Evolutionary conservation across 2,797 vertebrate genomes (phyloP).

Genomic region (Tympanoctomys barrerae): DNA sequence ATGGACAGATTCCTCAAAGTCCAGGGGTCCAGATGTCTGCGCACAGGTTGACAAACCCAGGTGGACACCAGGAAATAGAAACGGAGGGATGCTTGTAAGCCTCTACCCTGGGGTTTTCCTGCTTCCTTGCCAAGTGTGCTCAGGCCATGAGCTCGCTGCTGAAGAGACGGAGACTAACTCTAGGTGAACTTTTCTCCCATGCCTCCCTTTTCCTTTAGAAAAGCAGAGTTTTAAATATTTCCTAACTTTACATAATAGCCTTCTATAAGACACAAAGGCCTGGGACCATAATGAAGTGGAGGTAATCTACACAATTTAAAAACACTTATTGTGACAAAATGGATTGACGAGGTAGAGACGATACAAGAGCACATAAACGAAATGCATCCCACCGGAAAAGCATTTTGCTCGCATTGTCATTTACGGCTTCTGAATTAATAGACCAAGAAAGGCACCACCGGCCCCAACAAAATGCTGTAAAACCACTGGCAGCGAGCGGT

Average conservation of each 20-base stretch:
- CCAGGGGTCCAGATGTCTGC: background rate
- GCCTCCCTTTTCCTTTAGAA: background rate
- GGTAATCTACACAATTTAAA: conserved; percentile 85
- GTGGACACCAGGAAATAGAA: background rate
- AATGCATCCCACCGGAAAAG: conserved; percentile 90
- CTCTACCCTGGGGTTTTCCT: background rate
- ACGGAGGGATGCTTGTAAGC: background rate
- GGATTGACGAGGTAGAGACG: conserved; percentile 82
- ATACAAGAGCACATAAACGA: conserved; percentile 86
- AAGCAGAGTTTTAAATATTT: conserved; percentile 54
- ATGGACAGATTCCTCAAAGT: background rate
- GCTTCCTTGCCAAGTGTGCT: background rate
- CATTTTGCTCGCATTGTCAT: conserved; percentile 91
- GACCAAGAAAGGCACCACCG: conserved; percentile 95
- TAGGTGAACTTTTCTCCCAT: background rate
- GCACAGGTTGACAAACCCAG: background rate
- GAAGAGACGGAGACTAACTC: background rate
- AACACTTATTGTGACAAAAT: conserved; percentile 88
- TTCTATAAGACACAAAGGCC: conserved; percentile 63
- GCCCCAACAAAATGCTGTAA: conserved; percentile 96
- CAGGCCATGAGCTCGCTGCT: background rate
- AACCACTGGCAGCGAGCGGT: conserved; percentile 95
- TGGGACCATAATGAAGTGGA: conserved; percentile 81
- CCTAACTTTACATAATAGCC: conserved; percentile 64
- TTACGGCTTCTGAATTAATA: conserved; percentile 95